Evolutionary conservation across 2,113 vertebrate species (phyloP).

Genomic region (Xenopus borealis): DNA sequence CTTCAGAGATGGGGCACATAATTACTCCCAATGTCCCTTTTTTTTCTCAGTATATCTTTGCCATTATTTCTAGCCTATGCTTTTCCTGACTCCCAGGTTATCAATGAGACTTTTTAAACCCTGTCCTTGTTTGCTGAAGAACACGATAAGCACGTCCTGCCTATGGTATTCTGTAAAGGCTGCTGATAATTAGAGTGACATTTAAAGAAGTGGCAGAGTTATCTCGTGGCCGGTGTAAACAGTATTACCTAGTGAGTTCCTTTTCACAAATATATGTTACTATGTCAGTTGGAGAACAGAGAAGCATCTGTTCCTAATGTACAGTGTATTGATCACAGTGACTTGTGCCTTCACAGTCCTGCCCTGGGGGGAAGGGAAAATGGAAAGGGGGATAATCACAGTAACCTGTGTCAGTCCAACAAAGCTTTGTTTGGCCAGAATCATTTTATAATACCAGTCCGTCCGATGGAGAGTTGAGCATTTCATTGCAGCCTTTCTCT

Average conservation of each 20-base stretch:
- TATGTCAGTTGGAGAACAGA: conserved; percentile 79
- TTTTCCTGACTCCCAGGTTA: not conserved
- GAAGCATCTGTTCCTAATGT: conserved; percentile 72
- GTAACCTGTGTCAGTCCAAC: conserved; percentile 23
- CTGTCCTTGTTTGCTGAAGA: conserved; percentile 73
- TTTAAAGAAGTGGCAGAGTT: conserved; percentile 74
- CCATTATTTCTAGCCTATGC: not conserved
- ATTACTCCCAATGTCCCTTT: too few relatives aligned
- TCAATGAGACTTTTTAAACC: conserved; percentile 48
- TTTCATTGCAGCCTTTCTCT: too few relatives aligned
- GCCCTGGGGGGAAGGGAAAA: conserved; percentile 8
- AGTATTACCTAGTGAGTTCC: conserved; percentile 77
- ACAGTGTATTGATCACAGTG: conserved; percentile 59
- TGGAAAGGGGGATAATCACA: conserved; percentile 24
- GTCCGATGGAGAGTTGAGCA: too few relatives aligned
- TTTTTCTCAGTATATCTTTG: too few relatives aligned
- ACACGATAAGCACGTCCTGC: conserved; percentile 68
- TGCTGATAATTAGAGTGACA: conserved; percentile 90
- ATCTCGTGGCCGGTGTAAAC: conserved; percentile 81
- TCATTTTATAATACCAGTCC: too few relatives aligned
- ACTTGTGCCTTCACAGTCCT: conserved; percentile 46
- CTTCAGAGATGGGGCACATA: too few relatives aligned
- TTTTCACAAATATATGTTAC: conserved; percentile 78
- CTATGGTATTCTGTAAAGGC: conserved; percentile 74
- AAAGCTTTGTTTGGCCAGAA: conserved; percentile 30